Conservation (phyloP, 2,888 invertebrate species). For the Germaria angustata region DNA sequence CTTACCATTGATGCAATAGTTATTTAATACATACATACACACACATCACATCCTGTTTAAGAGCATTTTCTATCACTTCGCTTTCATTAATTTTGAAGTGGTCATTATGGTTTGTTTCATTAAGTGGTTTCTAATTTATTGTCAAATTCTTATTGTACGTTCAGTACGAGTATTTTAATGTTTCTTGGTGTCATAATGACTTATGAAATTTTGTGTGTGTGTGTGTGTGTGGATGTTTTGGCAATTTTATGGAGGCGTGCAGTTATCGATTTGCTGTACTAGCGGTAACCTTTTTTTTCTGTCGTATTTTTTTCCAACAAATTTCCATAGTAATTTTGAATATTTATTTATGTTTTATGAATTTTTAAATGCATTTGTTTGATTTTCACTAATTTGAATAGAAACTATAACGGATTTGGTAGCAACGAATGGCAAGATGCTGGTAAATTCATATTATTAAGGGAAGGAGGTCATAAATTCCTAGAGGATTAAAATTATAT, state of each 20-base stretch:
- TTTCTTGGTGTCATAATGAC: conserved; percentile 14
- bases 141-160: conserved; percentile 34
- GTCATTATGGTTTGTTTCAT: conserved; percentile 61
- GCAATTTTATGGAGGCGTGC: conserved; percentile 62
- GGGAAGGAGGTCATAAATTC: conserved; percentile 1
- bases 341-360: conserved; percentile 28
- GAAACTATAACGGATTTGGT: background rate
- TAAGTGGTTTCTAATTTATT: conserved; percentile 74
- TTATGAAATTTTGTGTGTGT: background rate
- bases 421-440: conserved; percentile 5
- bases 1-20: conserved; percentile 34
- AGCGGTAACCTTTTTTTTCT: background rate
- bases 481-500: conserved; percentile 5
- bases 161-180: background rate
- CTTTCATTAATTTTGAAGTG: conserved; percentile 59
- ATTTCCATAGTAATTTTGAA: conserved; percentile 15
- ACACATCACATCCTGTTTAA: conserved; percentile 26
- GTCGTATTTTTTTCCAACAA: background rate
- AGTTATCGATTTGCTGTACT: conserved; percentile 59
- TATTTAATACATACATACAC: background rate
- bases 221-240: background rate
- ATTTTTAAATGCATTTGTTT: conserved; percentile 52
- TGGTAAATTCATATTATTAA: conserved; percentile 2
- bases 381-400: conserved; percentile 61
- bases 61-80: background rate